phyloP scores from a whole-genome alignment of 2,888 invertebrate species.

The Norana najaformis region DNA sequence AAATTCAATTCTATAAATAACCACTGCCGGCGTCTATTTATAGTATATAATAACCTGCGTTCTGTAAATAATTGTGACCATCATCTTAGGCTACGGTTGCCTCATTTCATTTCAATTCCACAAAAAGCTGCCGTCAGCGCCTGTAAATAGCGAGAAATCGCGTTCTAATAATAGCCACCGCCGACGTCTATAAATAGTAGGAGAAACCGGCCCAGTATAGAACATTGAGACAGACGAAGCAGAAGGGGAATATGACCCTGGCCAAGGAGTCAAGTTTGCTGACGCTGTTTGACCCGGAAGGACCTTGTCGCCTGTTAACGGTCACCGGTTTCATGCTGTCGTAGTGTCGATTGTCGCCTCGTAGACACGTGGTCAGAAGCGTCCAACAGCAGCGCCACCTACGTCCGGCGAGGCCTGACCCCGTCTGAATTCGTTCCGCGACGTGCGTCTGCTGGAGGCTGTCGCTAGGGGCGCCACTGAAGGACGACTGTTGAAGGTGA shows the following conservation, averaged over 20 bases:
- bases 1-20: no score
- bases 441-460: slow-evolving; percentile 33
- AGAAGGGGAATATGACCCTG: slow-evolving; percentile 45
- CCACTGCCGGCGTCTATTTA: no score
- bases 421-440: slow-evolving; percentile 39
- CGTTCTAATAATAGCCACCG: neutral
- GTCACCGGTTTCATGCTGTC: slow-evolving; percentile 37
- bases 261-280: slow-evolving; percentile 45
- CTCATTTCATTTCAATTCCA: neutral
- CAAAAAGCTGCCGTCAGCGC: neutral
- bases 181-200: slow-evolving; percentile 43
- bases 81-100: neutral
- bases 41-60: no score
- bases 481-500: slow-evolving; percentile 23
- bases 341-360: slow-evolving; percentile 42
- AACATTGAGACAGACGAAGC: slow-evolving; percentile 44
- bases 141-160: neutral
- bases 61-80: neutral
- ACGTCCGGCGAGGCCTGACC: neutral
- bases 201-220: slow-evolving; percentile 47
- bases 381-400: slow-evolving; percentile 38
- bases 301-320: slow-evolving; percentile 24
- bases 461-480: slow-evolving; percentile 27
- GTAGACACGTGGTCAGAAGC: slow-evolving; percentile 45
- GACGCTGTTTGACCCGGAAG: slow-evolving; percentile 40